Evolutionary conservation across 2,797 vertebrate species (phyloP), one percentile per base, ranked within the genome.

Genomic region (Acomys russatus): DNA sequence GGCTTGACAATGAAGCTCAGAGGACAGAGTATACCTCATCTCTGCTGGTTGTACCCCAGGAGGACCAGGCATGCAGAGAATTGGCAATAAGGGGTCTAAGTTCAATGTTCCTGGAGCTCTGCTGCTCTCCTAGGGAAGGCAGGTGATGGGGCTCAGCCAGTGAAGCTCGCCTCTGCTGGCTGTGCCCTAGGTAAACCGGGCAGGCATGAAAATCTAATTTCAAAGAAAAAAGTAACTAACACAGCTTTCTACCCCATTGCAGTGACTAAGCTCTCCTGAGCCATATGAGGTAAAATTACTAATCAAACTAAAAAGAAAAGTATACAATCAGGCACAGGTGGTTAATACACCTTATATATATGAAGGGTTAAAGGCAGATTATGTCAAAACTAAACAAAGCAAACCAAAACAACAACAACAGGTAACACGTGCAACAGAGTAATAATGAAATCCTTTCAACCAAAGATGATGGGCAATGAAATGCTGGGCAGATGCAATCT

Each of bases 371-470:
- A 91, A 38, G 63, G 38, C 35, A 79, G 38, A 87, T 59, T 76
- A 2, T 56, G 23, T 90, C 38, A 51, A 79, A 92, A 79, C 2
- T 92, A 66, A 84, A 78, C 17, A 70, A 82, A 95, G 33, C 11
- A 64, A 82, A 44, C 7, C 15, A 18, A 66, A 66, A 61, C 2
- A 71, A 23, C 64, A 44, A 25, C 73, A 9, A 49, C 66, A 84
- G 78, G 23, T 80, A 88, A 77, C 18, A 3, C 71, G 30, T 49
- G 73, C 63, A 61, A 90, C 84, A 80, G 93, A 94, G 14, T 91
- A 68, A 64, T 54, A 79, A 76, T 77, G 59, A 71, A 83, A 79
- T 68, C 64, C 44, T 68, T 93, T 91, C 54, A 49, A 35, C 11
- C 54, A 77, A 82, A 77, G 89, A 6, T 28, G 3, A 10, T 59